Percentiles rank a stretch among this genome's conserved stretches.
phyloP scores from a whole-genome alignment of 2,113 vertebrate genomes.

The Zapus hudsonius region DNA sequence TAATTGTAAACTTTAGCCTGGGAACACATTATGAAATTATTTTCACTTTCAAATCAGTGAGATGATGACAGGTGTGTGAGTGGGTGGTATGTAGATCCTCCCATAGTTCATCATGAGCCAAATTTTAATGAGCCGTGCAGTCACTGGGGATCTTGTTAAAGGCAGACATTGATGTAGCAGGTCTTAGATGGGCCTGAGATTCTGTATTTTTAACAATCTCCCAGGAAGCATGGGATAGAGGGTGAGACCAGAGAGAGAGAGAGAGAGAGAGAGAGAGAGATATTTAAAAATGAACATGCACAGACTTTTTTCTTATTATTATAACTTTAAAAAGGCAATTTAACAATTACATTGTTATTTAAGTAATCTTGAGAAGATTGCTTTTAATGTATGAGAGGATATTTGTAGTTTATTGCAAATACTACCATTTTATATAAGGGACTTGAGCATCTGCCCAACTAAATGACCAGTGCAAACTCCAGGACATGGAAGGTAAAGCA shows the following conservation, averaged over 20 bases:
- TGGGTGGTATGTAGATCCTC: background rate
- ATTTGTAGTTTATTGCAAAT: background rate
- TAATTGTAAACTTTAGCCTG: background rate
- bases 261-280: background rate
- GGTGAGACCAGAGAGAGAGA: background rate
- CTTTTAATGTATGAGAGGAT: too few relatives aligned
- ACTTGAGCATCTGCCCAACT: too few relatives aligned
- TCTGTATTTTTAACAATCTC: background rate
- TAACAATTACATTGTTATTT: background rate
- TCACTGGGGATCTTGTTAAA: background rate
- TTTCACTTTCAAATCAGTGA: background rate
- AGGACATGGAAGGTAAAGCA: too few relatives aligned
- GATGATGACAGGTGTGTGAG: background rate
- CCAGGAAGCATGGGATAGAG: too few relatives aligned
- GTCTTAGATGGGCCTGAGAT: background rate
- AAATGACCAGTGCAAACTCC: too few relatives aligned
- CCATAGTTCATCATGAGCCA: background rate
- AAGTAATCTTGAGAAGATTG: background rate
- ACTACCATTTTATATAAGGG: background rate
- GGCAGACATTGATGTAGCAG: background rate
- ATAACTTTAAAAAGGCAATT: background rate
- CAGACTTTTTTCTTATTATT: background rate
- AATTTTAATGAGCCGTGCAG: background rate
- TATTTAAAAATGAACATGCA: background rate
- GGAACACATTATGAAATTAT: background rate